Percentiles rank a stretch among this genome's conserved stretches.
These are phyloP conservation scores for Pogona vitticeps DNA, from an alignment of 2,113 vertebrate genomes.

Conservation along the genomic window DNA sequence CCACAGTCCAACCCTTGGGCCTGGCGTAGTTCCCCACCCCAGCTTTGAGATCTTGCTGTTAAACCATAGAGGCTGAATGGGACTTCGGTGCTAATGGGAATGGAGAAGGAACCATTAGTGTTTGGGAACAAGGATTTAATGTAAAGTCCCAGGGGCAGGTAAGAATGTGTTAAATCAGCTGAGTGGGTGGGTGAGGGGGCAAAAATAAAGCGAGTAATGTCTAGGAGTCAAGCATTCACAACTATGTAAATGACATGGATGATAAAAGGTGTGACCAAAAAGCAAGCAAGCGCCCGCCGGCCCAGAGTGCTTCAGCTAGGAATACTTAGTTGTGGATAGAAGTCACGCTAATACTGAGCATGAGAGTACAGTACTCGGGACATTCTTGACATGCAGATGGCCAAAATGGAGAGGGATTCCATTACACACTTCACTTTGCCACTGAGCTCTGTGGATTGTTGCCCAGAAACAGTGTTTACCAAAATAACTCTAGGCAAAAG, in stretches of 20 bases:
- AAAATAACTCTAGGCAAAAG: neutral
- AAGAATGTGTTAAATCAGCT: neutral
- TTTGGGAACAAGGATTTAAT: neutral
- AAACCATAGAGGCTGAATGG: neutral
- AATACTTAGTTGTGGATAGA: neutral
- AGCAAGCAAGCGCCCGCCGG: no score
- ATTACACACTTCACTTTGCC: neutral
- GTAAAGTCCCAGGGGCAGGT: neutral
- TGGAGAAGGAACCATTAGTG: neutral
- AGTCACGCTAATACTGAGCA: no score
- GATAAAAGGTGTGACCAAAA: neutral
- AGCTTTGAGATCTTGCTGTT: neutral
- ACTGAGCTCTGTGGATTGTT: neutral
- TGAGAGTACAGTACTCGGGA: neutral
- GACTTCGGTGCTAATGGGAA: neutral
- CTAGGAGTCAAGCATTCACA: neutral
- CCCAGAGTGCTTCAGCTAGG: no score
- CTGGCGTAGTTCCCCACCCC: no score
- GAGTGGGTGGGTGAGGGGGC: no score
- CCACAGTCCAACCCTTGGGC: no score
- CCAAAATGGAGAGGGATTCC: neutral
- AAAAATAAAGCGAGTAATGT: neutral
- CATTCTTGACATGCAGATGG: neutral
- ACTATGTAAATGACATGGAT: neutral
- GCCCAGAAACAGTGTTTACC: neutral